Percentiles rank a stretch among this genome's conserved stretches.
Evolutionary conservation across 1,140 invertebrate species (phyloP).

Genomic region (Mycetomoellerius zeteki): DNA sequence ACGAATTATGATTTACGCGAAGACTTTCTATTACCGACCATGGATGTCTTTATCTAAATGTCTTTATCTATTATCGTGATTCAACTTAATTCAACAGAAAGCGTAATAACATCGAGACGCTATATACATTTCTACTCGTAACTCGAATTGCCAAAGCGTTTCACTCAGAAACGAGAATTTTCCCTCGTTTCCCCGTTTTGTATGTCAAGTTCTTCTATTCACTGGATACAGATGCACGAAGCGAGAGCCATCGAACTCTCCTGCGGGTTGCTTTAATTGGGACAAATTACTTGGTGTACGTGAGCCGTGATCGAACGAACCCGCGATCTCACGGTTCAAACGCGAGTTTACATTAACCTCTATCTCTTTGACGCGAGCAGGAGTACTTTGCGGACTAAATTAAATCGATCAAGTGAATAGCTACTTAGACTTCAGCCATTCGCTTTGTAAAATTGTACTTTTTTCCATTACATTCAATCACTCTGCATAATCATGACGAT

Average conservation of each 20-base stretch:
- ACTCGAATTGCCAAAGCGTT: constrained; percentile 16
- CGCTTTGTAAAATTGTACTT: neutral
- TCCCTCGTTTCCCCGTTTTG: constrained; percentile 31
- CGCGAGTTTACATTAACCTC: constrained; percentile 64
- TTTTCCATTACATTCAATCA: neutral
- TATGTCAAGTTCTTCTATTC: constrained; percentile 57
- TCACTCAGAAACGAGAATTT: constrained; percentile 16
- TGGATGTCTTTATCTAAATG: neutral
- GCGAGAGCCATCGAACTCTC: constrained; percentile 62
- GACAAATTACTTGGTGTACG: constrained; percentile 78
- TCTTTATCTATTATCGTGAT: constrained; percentile 18
- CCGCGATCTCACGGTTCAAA: constrained; percentile 63
- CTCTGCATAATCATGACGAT: neutral
- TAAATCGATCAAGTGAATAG: constrained; percentile 51
- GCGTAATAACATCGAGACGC: neutral
- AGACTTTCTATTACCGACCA: neutral
- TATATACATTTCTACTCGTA: neutral
- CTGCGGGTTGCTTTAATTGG: constrained; percentile 77
- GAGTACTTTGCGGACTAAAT: constrained; percentile 54
- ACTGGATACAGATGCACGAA: constrained; percentile 54
- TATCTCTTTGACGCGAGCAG: constrained; percentile 50
- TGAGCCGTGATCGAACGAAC: constrained; percentile 75
- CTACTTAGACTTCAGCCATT: neutral
- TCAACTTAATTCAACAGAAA: constrained; percentile 33
- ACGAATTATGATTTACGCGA: constrained; percentile 4